Percentiles rank a stretch among this genome's conserved stretches.
phyloP scores from a whole-genome alignment of 2,113 vertebrate species.

The Pithys albifrons region DNA sequence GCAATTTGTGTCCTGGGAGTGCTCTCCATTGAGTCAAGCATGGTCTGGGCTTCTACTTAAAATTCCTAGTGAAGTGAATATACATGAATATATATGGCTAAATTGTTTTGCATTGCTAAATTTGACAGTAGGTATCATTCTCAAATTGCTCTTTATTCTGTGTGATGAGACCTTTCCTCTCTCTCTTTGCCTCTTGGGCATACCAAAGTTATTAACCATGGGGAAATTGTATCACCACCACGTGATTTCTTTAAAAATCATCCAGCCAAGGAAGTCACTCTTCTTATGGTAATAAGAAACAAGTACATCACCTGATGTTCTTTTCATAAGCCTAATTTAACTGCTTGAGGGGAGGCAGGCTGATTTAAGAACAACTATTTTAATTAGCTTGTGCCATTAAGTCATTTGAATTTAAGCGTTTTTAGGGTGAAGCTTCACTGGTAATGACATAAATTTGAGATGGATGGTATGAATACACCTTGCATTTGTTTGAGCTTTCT shows the following conservation, averaged over 20 bases:
- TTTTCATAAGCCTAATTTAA: background rate
- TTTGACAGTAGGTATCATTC: background rate
- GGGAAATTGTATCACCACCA: background rate
- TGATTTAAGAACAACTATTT: background rate
- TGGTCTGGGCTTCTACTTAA: background rate
- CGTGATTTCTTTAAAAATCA: constrained; percentile 32
- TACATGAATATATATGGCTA: background rate
- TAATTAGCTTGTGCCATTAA: background rate
- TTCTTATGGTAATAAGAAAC: background rate
- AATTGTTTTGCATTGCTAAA: background rate
- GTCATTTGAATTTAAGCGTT: background rate
- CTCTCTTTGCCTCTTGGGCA: background rate
- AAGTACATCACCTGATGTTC: background rate
- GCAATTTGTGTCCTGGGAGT: background rate
- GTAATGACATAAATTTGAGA: background rate
- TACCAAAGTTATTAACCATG: background rate
- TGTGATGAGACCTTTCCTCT: background rate
- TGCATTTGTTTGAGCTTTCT: background rate
- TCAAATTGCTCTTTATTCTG: background rate
- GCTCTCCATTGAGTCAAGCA: background rate
- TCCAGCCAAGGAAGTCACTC: background rate
- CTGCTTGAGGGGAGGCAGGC: background rate
- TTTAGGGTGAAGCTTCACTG: background rate
- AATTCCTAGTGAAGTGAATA: background rate
- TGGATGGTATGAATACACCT: background rate